Percentiles rank a stretch among this genome's conserved stretches.
Conservation (phyloP, 2,888 invertebrate species). For the Cerceris rybyensis region DNA sequence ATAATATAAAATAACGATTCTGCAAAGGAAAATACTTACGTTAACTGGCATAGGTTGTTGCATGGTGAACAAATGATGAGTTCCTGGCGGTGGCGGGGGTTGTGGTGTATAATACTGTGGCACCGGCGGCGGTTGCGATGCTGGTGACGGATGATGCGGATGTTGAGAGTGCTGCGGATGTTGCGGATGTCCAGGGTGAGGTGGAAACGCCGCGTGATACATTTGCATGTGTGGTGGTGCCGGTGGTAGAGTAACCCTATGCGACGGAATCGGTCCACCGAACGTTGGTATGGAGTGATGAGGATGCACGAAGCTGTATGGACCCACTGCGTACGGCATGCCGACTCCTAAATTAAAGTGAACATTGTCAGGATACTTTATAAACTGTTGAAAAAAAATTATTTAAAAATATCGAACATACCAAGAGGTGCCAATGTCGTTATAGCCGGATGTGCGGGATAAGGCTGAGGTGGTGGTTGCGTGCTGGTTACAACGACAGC, state of each 20-base stretch:
- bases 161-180: constrained; percentile 77
- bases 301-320: constrained; percentile 89
- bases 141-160: constrained; percentile 78
- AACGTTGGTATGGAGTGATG: constrained; percentile 83
- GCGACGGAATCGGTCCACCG: constrained; percentile 83
- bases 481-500: constrained; percentile 84
- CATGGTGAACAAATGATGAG: constrained; percentile 80
- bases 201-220: constrained; percentile 82
- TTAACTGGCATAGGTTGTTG: constrained; percentile 79
- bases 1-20: neutral
- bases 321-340: constrained; percentile 85
- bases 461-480: constrained; percentile 83
- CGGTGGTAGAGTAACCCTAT: constrained; percentile 82
- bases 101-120: constrained; percentile 81
- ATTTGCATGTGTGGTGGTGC: constrained; percentile 83
- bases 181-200: constrained; percentile 78
- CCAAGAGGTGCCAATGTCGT: constrained; percentile 85
- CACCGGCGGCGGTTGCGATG: constrained; percentile 84
- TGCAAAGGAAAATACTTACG: constrained; percentile 53
- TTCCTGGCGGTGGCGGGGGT: constrained; percentile 78
- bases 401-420: constrained; percentile 42
- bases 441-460: constrained; percentile 84
- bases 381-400: neutral
- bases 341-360: constrained; percentile 78
- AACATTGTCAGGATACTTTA: neutral